phyloP scores from a whole-genome alignment of 1,140 invertebrate species.

The Polypedilum pembai region DNA sequence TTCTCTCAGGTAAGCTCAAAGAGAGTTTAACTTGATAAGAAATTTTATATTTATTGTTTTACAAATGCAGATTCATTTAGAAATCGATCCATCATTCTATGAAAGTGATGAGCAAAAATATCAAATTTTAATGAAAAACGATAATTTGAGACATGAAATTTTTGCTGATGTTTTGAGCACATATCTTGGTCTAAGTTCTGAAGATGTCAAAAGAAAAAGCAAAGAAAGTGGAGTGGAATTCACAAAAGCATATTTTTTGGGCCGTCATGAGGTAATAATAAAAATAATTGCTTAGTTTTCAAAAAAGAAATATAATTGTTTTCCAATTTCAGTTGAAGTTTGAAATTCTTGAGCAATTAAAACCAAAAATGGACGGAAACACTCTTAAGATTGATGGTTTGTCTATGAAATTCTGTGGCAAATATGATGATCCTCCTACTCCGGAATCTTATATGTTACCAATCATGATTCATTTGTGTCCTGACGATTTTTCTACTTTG shows the following conservation, averaged over 20 bases:
- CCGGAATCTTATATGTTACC: constrained; percentile 54
- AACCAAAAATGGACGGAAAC: constrained; percentile 46
- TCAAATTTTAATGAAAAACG: constrained; percentile 52
- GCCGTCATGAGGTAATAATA: constrained; percentile 60
- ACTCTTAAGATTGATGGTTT: constrained; percentile 50
- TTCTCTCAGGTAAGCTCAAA: constrained; percentile 71
- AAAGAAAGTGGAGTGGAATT: constrained; percentile 43
- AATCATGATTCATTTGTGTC: constrained; percentile 65
- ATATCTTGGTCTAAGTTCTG: constrained; percentile 61
- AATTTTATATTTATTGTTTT: constrained; percentile 42
- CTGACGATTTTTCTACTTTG: constrained; percentile 69
- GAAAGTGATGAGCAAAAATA: constrained; percentile 56
- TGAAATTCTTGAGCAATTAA: constrained; percentile 51
- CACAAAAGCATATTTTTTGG: constrained; percentile 64
- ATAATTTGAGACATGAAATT: constrained; percentile 65
- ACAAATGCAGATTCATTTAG: constrained; percentile 52
- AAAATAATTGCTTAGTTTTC: background rate
- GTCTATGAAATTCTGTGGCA: constrained; percentile 56
- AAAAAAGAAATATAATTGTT: background rate
- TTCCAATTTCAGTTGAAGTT: constrained; percentile 49
- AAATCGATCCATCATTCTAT: constrained; percentile 55
- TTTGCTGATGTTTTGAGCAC: constrained; percentile 63
- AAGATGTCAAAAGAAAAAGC: constrained; percentile 36
- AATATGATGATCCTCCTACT: constrained; percentile 44
- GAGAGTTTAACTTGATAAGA: constrained; percentile 49